Evolutionary conservation across 2,888 invertebrate genomes (phyloP), one percentile per base, ranked within the genome.

Genomic region (Acanthosepion esculentum): DNA sequence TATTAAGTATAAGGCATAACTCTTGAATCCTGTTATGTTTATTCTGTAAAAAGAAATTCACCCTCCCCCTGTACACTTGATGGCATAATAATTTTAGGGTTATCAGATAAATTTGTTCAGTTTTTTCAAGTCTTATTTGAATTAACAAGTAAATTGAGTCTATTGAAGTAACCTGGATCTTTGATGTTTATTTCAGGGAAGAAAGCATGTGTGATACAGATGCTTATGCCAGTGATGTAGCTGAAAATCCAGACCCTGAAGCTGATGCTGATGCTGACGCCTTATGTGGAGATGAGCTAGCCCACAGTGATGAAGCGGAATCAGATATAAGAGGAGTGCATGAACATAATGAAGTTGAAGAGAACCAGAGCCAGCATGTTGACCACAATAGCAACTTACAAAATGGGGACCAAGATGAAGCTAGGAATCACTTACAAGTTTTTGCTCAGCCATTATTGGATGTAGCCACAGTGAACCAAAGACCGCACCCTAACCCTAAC

Each of bases 131-230:
- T 41, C 3, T 41, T 41, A 41, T 41, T 41, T 41, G 41, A 41
- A 41, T 41, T 41, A 41, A 41, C 41, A 50, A 50, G 4, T 50
- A 50, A 26, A 29, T 26, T 23, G 26, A 64, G 8, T 29, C 2
- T 64, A 26, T 64, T 64, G 64, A 64, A 64, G 64, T 26, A 23
- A 92, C 48, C 12, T 20, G 18, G 48, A 6, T 29, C 26, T 50
- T 93, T 50, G 29, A 29, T 93, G 29, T 93, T 12, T 92, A 7
- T 93, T 93, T 93, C 53, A 93, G 93, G 53, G 48, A 93, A 48
- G 93, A 93, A 93, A 94, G 94, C 64, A 94, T 94, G 94, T 94
- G 94, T 59, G 94, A 94, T 94, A 94, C 55, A 33, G 94, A 94
- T 64, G 59, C 64, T 55, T 64, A 94, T 41, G 59, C 41, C 48